Conservation (phyloP, 92 coral and sea anemone species). For the Zoanthus gigantus region DNA sequence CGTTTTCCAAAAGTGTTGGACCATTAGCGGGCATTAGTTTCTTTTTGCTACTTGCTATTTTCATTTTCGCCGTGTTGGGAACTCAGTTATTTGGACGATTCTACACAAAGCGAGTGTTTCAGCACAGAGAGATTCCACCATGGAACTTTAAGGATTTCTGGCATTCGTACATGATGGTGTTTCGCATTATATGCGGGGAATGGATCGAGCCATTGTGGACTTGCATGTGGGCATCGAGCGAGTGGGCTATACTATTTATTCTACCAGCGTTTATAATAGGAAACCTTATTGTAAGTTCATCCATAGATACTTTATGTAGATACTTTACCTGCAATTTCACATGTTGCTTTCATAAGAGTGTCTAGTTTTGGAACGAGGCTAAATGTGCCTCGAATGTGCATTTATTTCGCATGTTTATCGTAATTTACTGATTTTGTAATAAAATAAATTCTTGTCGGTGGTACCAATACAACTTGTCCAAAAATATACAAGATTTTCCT, state of each 20-base stretch:
- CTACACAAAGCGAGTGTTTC: constrained; percentile 34
- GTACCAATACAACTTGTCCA: too few relatives aligned
- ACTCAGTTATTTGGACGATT: constrained; percentile 49
- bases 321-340: background rate
- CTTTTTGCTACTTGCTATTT: constrained; percentile 41
- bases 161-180: constrained; percentile 63
- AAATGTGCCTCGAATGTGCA: too few relatives aligned
- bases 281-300: constrained; percentile 51
- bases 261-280: constrained; percentile 60
- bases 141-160: constrained; percentile 62
- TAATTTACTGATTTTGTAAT: too few relatives aligned
- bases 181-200: constrained; percentile 63
- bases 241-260: constrained; percentile 35
- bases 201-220: constrained; percentile 67
- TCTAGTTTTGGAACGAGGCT: too few relatives aligned
- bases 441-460: too few relatives aligned
- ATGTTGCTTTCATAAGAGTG: too few relatives aligned
- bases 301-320: background rate
- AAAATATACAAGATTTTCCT: too few relatives aligned
- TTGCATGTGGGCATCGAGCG: constrained; percentile 48
- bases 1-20: constrained; percentile 38
- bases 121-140: constrained; percentile 3
- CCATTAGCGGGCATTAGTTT: constrained; percentile 40
- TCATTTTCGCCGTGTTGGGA: constrained; percentile 63
- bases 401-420: too few relatives aligned